Percentiles rank a stretch among this genome's conserved stretches.
Evolutionary conservation across 23 tunicate species (phyloP).

Genomic region (Clavelina lepadiformis): DNA sequence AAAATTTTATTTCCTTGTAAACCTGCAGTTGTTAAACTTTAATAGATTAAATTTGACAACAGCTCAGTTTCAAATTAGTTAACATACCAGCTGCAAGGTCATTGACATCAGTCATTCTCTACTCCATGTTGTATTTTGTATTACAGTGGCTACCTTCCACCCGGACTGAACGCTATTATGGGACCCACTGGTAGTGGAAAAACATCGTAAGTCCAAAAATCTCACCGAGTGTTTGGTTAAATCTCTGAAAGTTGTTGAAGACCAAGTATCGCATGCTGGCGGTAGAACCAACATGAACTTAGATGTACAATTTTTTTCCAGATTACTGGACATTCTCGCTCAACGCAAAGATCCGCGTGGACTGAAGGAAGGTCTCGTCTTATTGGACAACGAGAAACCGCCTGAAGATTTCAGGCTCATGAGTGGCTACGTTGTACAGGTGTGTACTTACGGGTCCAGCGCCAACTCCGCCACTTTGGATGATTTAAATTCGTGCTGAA

Average conservation of each 20-base stretch:
- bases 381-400: slow-evolving; percentile 60
- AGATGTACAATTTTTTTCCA: slow-evolving; percentile 19
- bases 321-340: slow-evolving; percentile 79
- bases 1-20: too few relatives aligned
- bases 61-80: too few relatives aligned
- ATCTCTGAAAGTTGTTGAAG: neutral
- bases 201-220: slow-evolving; percentile 75
- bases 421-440: slow-evolving; percentile 98
- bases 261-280: neutral
- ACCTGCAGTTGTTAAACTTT: too few relatives aligned
- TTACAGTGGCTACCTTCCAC: slow-evolving; percentile 59
- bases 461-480: too few relatives aligned
- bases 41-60: too few relatives aligned
- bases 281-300: neutral
- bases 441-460: too few relatives aligned
- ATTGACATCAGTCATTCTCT: too few relatives aligned
- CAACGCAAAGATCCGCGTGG: slow-evolving; percentile 80
- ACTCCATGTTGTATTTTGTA: neutral
- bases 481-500: too few relatives aligned
- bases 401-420: slow-evolving; percentile 65
- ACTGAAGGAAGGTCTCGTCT: slow-evolving; percentile 61
- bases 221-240: neutral
- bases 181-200: slow-evolving; percentile 96
- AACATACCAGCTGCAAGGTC: too few relatives aligned
- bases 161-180: slow-evolving; percentile 91